Percentiles rank a stretch among this genome's conserved stretches.
phyloP scores from a whole-genome alignment of 1,140 invertebrate genomes.

The Asobara japonica region DNA sequence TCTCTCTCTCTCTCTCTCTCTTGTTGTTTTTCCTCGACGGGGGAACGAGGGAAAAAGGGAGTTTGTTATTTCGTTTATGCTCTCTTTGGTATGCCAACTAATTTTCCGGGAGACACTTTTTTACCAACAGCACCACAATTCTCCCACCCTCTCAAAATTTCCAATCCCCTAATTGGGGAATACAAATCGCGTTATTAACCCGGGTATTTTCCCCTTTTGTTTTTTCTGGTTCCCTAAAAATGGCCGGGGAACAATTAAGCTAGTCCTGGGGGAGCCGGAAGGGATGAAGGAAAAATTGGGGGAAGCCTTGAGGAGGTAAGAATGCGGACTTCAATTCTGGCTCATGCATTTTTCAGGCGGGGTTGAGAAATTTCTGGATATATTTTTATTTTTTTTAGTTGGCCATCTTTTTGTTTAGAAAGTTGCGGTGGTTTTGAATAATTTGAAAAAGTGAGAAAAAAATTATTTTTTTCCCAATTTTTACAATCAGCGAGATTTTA shows the following conservation, averaged over 20 bases:
- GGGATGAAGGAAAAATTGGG: not conserved
- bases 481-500: too few relatives aligned
- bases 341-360: not conserved
- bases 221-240: conserved; percentile 18
- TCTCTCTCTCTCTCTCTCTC: not conserved
- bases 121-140: not conserved
- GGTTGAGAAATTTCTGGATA: not conserved
- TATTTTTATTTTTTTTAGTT: too few relatives aligned
- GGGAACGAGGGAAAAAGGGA: too few relatives aligned
- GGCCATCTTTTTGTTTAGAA: too few relatives aligned
- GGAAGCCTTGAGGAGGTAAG: not conserved
- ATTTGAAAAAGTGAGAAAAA: too few relatives aligned
- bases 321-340: not conserved
- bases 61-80: not conserved
- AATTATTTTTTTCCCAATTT: too few relatives aligned
- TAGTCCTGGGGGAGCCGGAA: not conserved
- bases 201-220: conserved; percentile 21
- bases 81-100: not conserved
- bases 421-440: too few relatives aligned
- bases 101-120: conserved; percentile 21
- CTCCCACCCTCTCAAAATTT: conserved; percentile 5
- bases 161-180: conserved; percentile 35
- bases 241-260: not conserved
- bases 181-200: conserved; percentile 41
- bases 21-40: too few relatives aligned